phyloP scores from a whole-genome alignment of 2,113 vertebrate genomes.

The Hemichromis elongatus region DNA sequence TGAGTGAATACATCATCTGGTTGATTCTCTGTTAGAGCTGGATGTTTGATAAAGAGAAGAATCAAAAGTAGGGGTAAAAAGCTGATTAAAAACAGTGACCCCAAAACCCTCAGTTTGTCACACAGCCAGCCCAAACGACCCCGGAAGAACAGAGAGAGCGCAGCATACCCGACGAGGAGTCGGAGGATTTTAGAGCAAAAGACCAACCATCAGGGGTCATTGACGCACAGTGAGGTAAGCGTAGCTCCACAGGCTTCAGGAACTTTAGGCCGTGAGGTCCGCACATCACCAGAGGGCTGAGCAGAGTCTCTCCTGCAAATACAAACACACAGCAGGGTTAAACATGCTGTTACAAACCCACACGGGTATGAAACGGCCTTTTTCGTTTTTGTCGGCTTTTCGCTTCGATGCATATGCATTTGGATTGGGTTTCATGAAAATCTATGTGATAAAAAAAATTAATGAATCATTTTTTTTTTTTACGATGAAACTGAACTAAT shows the following conservation, averaged over 20 bases:
- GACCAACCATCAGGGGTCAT: constrained; percentile 99
- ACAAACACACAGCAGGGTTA: constrained; percentile 85
- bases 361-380: neutral
- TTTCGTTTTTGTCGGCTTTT: neutral
- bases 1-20: neutral
- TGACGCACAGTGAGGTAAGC: constrained; percentile 98
- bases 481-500: neutral
- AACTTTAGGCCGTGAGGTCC: constrained; percentile 98
- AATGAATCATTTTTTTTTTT: neutral
- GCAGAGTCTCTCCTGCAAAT: constrained; percentile 93
- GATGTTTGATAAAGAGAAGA: neutral
- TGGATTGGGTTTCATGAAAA: neutral
- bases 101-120: constrained; percentile 63
- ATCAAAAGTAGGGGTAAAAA: constrained; percentile 45
- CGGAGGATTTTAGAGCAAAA: constrained; percentile 99
- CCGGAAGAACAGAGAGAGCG: constrained; percentile 91
- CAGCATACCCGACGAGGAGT: constrained; percentile 99
- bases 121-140: constrained; percentile 83
- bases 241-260: constrained; percentile 98
- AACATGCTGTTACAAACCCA: neutral
- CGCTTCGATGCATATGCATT: neutral
- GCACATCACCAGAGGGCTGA: constrained; percentile 98
- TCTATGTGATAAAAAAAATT: neutral
- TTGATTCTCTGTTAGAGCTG: neutral
- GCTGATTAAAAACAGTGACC: constrained; percentile 72